Conservation (phyloP, 2,113 vertebrate species). For the Paramormyrops kingsleyae region DNA sequence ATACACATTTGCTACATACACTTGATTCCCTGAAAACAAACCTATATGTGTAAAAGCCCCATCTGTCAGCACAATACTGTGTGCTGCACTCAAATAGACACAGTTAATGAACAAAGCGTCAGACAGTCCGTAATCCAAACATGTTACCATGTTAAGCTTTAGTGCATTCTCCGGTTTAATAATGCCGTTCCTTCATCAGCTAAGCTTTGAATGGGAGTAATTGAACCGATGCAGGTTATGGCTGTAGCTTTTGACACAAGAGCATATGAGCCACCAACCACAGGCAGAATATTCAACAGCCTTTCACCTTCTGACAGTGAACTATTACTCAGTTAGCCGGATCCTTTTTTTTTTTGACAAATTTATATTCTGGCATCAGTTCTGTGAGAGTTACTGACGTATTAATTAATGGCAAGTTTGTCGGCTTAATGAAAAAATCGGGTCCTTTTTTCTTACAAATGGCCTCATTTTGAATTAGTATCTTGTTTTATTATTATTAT, state of each 20-base stretch:
- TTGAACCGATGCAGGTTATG: neutral
- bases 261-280: neutral
- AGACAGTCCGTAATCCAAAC: neutral
- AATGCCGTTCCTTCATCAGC: neutral
- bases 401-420: neutral
- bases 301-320: neutral
- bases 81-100: neutral
- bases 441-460: neutral
- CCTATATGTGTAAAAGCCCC: no score
- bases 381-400: neutral
- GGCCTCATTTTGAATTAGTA: neutral
- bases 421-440: neutral
- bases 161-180: neutral
- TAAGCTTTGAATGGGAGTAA: neutral
- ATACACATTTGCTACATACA: neutral
- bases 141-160: neutral
- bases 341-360: neutral
- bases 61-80: neutral
- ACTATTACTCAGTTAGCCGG: neutral
- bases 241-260: neutral
- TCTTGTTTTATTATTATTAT: neutral
- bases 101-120: neutral
- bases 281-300: neutral
- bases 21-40: neutral
- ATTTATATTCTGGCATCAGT: neutral